Percentiles rank a stretch among this genome's conserved stretches.
phyloP scores from a whole-genome alignment of 1,140 invertebrate genomes.

The Brachionus manjavacas region DNA sequence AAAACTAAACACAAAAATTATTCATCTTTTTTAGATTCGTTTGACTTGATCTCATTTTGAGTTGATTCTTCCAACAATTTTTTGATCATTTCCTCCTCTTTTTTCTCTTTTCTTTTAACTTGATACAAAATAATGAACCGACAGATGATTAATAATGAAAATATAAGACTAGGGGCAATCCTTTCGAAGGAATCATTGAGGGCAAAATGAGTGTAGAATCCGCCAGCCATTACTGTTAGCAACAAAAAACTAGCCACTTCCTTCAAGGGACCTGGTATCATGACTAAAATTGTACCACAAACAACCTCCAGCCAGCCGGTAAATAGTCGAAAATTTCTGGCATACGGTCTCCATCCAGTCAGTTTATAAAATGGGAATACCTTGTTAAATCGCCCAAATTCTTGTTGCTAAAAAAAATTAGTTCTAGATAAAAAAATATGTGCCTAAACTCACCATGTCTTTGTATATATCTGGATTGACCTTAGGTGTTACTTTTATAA shows the following conservation, averaged over 20 bases:
- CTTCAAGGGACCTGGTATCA: conserved; percentile 65
- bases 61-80: neutral
- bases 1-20: neutral
- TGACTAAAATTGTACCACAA: conserved; percentile 74
- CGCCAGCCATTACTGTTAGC: conserved; percentile 74
- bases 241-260: conserved; percentile 77
- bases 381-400: conserved; percentile 92
- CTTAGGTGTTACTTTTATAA: conserved; percentile 80
- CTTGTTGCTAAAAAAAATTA: conserved; percentile 74
- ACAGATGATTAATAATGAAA: conserved; percentile 89
- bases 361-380: conserved; percentile 76
- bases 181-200: conserved; percentile 86
- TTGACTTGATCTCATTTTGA: neutral
- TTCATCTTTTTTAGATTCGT: neutral
- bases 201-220: conserved; percentile 84
- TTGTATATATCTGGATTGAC: conserved; percentile 90
- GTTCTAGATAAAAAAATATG: neutral
- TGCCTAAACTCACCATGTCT: conserved; percentile 76
- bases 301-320: conserved; percentile 82
- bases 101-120: conserved; percentile 46
- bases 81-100: neutral
- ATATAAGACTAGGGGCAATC: conserved; percentile 83
- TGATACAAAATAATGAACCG: conserved; percentile 75
- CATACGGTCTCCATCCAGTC: conserved; percentile 69
- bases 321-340: conserved; percentile 69